These are phyloP conservation scores for Ypsolopha scabrella DNA, from an alignment of 2,888 invertebrate species.

Conservation along the genomic window DNA sequence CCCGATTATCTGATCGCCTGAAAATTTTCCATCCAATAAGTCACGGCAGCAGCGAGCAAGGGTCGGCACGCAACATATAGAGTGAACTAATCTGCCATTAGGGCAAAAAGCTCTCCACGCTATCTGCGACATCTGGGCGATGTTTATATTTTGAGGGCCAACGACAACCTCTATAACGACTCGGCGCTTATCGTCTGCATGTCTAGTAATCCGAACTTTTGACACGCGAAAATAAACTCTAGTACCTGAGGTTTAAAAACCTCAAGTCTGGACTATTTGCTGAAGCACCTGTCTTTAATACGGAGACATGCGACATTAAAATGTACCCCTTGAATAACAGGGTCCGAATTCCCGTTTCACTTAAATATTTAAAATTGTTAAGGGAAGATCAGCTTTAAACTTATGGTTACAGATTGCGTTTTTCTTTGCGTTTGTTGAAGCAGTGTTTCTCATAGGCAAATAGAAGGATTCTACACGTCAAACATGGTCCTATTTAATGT, in stretches of 20 bases:
- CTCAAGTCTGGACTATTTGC: constrained; percentile 20
- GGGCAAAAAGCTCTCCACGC: constrained; percentile 57
- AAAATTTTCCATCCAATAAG: constrained; percentile 42
- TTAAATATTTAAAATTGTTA: constrained; percentile 3
- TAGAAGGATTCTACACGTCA: constrained; percentile 23
- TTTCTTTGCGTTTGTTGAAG: constrained; percentile 16
- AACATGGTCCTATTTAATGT: constrained; percentile 31
- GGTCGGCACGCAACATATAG: constrained; percentile 33
- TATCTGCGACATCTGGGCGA: constrained; percentile 65
- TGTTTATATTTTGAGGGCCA: constrained; percentile 66
- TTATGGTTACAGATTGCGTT: constrained; percentile 18
- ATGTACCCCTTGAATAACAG: neutral
- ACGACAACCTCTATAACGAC: constrained; percentile 65
- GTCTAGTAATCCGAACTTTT: constrained; percentile 44
- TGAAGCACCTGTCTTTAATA: constrained; percentile 24
- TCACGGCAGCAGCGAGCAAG: constrained; percentile 26
- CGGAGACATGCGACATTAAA: constrained; percentile 24
- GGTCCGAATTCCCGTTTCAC: neutral
- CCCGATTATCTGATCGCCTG: constrained; percentile 26
- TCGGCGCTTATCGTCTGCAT: constrained; percentile 55
- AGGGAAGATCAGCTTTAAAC: constrained; percentile 24
- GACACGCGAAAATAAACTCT: constrained; percentile 30
- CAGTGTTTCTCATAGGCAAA: constrained; percentile 19
- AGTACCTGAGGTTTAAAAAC: constrained; percentile 24
- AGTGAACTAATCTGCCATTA: constrained; percentile 63